Percentiles rank a stretch among this genome's conserved stretches.
Evolutionary conservation across 1,140 invertebrate species (phyloP).

Genomic region (Euwallacea fornicatus): DNA sequence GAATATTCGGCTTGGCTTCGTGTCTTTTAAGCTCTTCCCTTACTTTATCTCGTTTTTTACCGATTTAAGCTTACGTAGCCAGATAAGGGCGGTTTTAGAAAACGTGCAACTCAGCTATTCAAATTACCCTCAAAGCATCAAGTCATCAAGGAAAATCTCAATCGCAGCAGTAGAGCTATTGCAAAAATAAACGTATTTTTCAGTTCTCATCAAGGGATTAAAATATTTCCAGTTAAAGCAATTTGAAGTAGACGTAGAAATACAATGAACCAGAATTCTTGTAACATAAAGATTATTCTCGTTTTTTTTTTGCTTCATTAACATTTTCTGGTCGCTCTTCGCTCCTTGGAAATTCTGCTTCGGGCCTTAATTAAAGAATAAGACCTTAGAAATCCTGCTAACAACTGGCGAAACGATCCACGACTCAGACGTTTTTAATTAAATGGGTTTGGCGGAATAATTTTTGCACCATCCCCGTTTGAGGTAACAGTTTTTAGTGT

Average conservation of each 20-base stretch:
- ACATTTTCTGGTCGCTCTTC: neutral
- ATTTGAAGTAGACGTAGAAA: too few species aligned
- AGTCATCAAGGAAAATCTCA: too few species aligned
- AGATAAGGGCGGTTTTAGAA: neutral
- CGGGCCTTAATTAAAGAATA: constrained; percentile 17
- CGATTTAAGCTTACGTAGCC: constrained; percentile 18
- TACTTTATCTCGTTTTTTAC: constrained; percentile 9
- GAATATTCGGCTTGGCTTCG: constrained; percentile 20
- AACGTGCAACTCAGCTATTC: neutral
- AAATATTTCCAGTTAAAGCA: too few species aligned
- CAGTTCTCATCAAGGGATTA: too few species aligned
- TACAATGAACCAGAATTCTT: too few species aligned
- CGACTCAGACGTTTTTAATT: constrained; percentile 15
- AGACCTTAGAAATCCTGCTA: constrained; percentile 16
- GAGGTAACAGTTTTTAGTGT: neutral
- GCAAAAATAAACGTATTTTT: too few species aligned
- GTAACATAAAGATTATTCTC: constrained; percentile 1
- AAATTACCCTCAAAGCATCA: too few species aligned
- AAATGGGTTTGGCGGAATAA: constrained; percentile 2
- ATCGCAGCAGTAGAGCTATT: too few species aligned
- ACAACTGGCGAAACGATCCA: constrained; percentile 6
- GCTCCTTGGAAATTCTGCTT: neutral
- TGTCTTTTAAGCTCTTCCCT: constrained; percentile 26
- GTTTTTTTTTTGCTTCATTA: constrained; percentile 7
- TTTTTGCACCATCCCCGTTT: neutral